Evolutionary conservation across 2,888 invertebrate genomes (phyloP).

Genomic region (Marronus borbonicus): DNA sequence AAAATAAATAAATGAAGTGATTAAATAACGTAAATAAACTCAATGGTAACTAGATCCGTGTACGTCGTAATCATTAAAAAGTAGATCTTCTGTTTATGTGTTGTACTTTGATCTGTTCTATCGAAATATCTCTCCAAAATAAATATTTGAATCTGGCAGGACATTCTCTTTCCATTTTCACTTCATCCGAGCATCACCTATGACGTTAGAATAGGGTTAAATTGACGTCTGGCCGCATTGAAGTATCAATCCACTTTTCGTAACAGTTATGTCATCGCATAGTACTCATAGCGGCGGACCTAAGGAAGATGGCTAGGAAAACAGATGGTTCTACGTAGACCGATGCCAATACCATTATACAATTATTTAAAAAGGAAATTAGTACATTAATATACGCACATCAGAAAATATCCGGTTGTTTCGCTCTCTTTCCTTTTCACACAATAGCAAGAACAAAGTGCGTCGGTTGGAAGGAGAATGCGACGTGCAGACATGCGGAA

Average conservation of each 20-base stretch:
- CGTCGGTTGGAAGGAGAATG: background rate
- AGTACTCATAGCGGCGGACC: background rate
- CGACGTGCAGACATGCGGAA: slow-evolving; percentile 29
- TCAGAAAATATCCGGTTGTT: background rate
- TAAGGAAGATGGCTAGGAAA: background rate
- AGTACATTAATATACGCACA: slow-evolving; percentile 3
- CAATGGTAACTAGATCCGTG: background rate
- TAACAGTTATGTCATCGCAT: slow-evolving; percentile 1
- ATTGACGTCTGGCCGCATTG: background rate
- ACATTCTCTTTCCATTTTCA: background rate
- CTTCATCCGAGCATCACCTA: slow-evolving; percentile 5
- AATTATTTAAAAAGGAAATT: slow-evolving; percentile 22
- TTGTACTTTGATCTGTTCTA: background rate
- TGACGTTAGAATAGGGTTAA: slow-evolving; percentile 3
- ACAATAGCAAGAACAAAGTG: background rate
- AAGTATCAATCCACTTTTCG: background rate
- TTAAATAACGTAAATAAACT: background rate
- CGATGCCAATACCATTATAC: background rate
- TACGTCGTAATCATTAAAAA: slow-evolving; percentile 12
- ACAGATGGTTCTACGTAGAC: slow-evolving; percentile 1
- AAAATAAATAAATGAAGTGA: no score
- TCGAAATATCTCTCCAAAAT: background rate
- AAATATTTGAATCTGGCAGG: background rate
- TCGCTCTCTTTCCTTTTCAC: background rate
- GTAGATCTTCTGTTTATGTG: background rate